phyloP scores from a whole-genome alignment of 2,113 vertebrate species.

The Recurvirostra avosetta region DNA sequence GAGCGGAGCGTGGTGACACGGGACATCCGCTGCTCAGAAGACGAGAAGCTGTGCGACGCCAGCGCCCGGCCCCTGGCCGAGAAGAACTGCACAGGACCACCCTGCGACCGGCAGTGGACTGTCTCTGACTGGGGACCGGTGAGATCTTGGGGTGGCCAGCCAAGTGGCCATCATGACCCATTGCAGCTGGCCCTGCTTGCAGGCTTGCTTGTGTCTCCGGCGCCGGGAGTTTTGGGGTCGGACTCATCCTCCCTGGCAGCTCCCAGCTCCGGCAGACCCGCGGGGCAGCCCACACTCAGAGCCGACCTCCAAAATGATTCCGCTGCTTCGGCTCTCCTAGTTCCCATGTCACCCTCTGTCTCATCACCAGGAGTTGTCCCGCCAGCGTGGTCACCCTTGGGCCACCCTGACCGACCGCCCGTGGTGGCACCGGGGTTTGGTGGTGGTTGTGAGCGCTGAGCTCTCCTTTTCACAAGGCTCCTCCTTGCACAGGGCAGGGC shows the following conservation, averaged over 20 bases:
- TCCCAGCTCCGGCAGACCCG: rapidly evolving
- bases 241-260: background rate
- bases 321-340: rapidly evolving
- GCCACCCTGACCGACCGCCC: rapidly evolving
- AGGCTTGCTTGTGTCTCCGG: background rate
- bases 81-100: constrained; percentile 91
- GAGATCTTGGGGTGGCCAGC: constrained; percentile 16
- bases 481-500: background rate
- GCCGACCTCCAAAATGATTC: background rate
- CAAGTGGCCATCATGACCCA: rapidly evolving
- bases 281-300: background rate
- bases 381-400: rapidly evolving
- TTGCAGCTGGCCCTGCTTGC: background rate
- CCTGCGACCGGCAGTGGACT: constrained; percentile 94
- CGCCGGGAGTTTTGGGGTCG: background rate
- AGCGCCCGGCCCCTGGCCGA: constrained; percentile 75
- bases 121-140: constrained; percentile 96
- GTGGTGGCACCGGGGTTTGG: background rate
- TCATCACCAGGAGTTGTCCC: background rate
- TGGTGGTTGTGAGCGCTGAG: background rate
- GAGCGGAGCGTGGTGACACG: constrained; percentile 83
- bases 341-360: background rate
- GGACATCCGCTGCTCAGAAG: constrained; percentile 93
- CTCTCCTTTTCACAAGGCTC: background rate
- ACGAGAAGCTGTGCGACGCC: constrained; percentile 84